Evolutionary conservation across 2,888 invertebrate genomes (phyloP).

Genomic region (Pemphredon lugubris): DNA sequence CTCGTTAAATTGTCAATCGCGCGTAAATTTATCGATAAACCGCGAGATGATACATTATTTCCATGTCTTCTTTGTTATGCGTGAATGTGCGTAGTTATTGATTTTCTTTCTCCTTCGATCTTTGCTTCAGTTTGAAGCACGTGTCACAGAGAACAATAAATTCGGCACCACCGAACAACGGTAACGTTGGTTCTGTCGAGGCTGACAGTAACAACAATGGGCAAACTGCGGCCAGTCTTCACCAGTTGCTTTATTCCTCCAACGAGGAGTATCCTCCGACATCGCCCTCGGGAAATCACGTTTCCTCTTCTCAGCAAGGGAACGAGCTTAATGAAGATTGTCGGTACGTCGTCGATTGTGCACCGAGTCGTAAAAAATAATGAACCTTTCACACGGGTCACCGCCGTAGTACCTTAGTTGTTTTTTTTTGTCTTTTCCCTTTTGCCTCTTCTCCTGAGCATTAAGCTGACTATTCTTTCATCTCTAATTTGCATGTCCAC

Average conservation of each 20-base stretch:
- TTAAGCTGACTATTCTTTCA: no score
- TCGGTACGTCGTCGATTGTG: constrained; percentile 65
- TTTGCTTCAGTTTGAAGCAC: constrained; percentile 74
- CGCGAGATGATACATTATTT: no score
- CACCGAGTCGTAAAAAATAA: no score
- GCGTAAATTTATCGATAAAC: no score
- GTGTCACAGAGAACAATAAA: constrained; percentile 72
- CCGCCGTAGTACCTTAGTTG: no score
- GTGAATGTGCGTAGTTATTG: no score
- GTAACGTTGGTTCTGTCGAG: constrained; percentile 68
- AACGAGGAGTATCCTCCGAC: constrained; percentile 75
- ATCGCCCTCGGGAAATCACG: constrained; percentile 76
- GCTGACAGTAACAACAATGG: constrained; percentile 77
- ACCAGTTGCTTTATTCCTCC: constrained; percentile 76
- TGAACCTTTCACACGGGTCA: no score
- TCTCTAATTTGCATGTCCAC: no score
- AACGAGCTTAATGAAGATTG: constrained; percentile 76
- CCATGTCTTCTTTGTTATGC: no score
- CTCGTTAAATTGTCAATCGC: no score
- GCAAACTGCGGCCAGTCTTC: constrained; percentile 72
- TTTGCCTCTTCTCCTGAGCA: no score
- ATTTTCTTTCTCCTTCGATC: constrained; percentile 1
- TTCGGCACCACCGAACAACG: constrained; percentile 64
- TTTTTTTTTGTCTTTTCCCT: no score
- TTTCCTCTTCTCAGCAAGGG: constrained; percentile 78